Base-by-base conservation (phyloP, 1,140 invertebrate species). In the Brachionus plicatilis region DNA sequence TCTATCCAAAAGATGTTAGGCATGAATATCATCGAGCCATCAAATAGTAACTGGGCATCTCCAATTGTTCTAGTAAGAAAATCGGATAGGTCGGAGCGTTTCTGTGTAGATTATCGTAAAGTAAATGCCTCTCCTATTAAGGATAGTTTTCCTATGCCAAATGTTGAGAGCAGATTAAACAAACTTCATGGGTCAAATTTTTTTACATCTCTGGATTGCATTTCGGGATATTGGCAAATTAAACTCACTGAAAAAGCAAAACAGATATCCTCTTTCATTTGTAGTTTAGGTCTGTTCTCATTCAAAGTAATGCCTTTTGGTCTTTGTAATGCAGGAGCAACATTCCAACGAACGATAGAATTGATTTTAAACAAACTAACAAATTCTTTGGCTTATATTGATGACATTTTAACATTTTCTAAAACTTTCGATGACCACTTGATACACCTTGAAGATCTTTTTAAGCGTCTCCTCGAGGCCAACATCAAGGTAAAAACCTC, bases 321-420 rank as follows among this genome's bases (percentile, higher is more conserved):
- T 37, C 82, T 91, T 2, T 84, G 84, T 3, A 90, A 90, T 85
- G 86, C 88, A n/a, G 87, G 87, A 6, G 85, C 87, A 12, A 86
- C 88, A 11, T 92, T 91, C 84, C 90, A 91, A 86, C 78, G 91
- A 7, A 88, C 89, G 12, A 91, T 92, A 41, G 86, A 90, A 85
- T 29, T 87, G n/a, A 86, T 91, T 2, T 85, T 91, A 1, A 87
- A 86, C 5, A 27, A 87, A 0, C 4, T 86, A 0, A 65, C 79
- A 20, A 85, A 75, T 47, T 66, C 45, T 7, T 37, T 9, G 3
- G 79, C 89, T 0, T 92, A 91, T 79, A 66, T 92, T 0, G 91
- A 92, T 85, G 91, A 92, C 82, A 87, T 91, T 4, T 85, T 92
- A 1, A 85, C 91, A 7, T 87, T 87, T 45, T 87, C 86, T 5